Evolutionary conservation across 2,113 vertebrate genomes (phyloP), one percentile per base, ranked within the genome.

Genomic region (Cichladusa arquata): DNA sequence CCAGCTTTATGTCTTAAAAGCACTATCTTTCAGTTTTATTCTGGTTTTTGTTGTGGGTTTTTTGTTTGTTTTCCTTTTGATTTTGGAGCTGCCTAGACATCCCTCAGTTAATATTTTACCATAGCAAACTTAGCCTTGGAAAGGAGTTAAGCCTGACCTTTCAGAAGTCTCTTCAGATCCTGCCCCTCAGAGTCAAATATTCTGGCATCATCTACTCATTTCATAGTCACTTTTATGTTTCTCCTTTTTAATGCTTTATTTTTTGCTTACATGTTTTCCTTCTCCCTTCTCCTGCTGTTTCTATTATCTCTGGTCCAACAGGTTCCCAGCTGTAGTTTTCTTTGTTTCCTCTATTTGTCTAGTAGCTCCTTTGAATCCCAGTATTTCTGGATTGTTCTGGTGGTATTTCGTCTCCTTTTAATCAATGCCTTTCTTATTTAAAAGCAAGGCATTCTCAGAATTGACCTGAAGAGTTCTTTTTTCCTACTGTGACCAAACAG

Each of bases 221-320:
- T 98, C 95, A 90, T 54, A 95, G 88, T 97, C 58, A n/a, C 79
- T 97, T 98, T 98, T 80, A 96, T 95, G 90, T 96, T 84, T 86
- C 79, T 96, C 61, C 78, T 95, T 97, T 97, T 96, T 92, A 95
- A 90, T 92, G 67, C 70, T 91, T 91, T 96, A 47, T 66, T 77
- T 90, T 80, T 33, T 86, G 6, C 40, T 88, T 95, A 47, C 81
- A 26, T 71, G 50, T 95, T 97, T 97, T 94, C 31, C 12, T 93
- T 95, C 73, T 91, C 47, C 81, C 81, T 96, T 92, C 78, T 95
- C 96, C 95, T 40, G 62, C 96, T 97, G 95, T 88, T 98, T 81
- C 65, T 97, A 91, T 97, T 98, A 96, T 96, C 74, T 96, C 36
- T 76, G 88, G 78, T 95, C 94, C 88, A 96, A 97, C 88, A 93